A percentile compares a stretch with the other conserved stretches of the same genome.
Evolutionary conservation across 2,888 invertebrate genomes (phyloP).

Genomic region (Operophtera brumata): DNA sequence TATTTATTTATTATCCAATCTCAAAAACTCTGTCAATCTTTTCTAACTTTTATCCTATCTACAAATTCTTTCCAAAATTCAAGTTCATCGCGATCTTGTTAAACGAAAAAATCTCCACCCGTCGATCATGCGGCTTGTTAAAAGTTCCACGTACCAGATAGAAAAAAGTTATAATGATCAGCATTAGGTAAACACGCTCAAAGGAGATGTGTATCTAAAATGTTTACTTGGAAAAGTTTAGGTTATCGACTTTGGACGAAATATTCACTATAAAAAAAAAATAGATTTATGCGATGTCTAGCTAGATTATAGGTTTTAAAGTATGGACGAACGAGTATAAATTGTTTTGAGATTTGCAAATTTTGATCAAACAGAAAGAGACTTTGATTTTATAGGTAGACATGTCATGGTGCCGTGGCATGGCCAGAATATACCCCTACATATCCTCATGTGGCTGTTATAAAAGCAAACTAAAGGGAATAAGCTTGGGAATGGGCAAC

Average conservation of each 20-base stretch:
- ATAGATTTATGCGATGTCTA: too few relatives aligned
- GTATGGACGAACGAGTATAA: too few relatives aligned
- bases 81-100: slow-evolving; percentile 29
- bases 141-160: slow-evolving; percentile 46
- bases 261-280: too few relatives aligned
- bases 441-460: too few relatives aligned
- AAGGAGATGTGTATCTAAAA: slow-evolving; percentile 32
- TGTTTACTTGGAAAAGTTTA: slow-evolving; percentile 18
- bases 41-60: slow-evolving; percentile 12
- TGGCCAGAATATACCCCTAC: too few relatives aligned
- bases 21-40: slow-evolving; percentile 14
- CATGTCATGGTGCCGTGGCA: too few relatives aligned
- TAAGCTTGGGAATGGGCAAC: too few relatives aligned
- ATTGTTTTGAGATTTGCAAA: too few relatives aligned
- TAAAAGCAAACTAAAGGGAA: too few relatives aligned
- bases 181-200: slow-evolving; percentile 44
- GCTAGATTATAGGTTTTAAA: not conserved
- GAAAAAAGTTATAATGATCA: slow-evolving; percentile 57
- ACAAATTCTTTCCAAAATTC: slow-evolving; percentile 13
- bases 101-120: slow-evolving; percentile 34
- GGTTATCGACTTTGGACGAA: not conserved
- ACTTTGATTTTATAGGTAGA: too few relatives aligned
- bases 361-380: too few relatives aligned
- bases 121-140: slow-evolving; percentile 59
- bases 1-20: slow-evolving; percentile 10